A percentile compares a stretch with the other conserved stretches of the same genome.
These are phyloP conservation scores for Spisula subtruncata DNA, from an alignment of 2,888 invertebrate genomes.

Conservation along the genomic window DNA sequence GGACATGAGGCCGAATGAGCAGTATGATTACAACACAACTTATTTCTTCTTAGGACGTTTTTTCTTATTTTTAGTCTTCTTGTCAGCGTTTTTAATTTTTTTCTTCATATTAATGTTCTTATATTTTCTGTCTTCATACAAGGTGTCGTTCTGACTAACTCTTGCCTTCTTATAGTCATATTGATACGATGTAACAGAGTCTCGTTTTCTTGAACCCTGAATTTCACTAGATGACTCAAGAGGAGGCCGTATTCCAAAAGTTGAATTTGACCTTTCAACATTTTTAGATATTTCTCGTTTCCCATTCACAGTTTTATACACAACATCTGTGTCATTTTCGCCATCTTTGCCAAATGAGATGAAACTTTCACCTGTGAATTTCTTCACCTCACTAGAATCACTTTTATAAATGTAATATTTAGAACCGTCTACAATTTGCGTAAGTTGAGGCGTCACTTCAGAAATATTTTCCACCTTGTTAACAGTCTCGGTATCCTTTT, in stretches of 20 bases:
- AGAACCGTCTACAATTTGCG: not conserved
- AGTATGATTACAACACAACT: not conserved
- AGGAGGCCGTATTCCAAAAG: conserved; percentile 38
- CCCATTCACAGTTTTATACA: conserved; percentile 37
- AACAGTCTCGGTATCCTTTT: not conserved
- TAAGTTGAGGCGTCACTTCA: not conserved
- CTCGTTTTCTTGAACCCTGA: not conserved
- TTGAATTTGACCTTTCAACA: not conserved
- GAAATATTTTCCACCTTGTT: not conserved
- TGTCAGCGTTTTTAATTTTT: conserved; percentile 33
- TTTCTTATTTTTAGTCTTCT: conserved; percentile 33
- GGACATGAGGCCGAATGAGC: not conserved
- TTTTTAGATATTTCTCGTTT: not conserved
- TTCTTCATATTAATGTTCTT: conserved; percentile 42
- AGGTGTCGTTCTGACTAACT: not conserved
- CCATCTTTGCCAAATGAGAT: conserved; percentile 41
- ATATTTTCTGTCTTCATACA: conserved; percentile 3
- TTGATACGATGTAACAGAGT: not conserved
- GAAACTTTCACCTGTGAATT: conserved; percentile 46
- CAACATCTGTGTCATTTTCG: not conserved
- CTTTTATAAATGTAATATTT: conserved; percentile 41
- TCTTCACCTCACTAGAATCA: not conserved
- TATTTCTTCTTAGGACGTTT: not conserved
- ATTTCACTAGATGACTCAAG: not conserved
- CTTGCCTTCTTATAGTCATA: not conserved